Percentiles rank a stretch among this genome's conserved stretches.
These are phyloP conservation scores for Dendrocopos noguchii DNA, from an alignment of 2,113 vertebrate species.

Conservation along the genomic window DNA sequence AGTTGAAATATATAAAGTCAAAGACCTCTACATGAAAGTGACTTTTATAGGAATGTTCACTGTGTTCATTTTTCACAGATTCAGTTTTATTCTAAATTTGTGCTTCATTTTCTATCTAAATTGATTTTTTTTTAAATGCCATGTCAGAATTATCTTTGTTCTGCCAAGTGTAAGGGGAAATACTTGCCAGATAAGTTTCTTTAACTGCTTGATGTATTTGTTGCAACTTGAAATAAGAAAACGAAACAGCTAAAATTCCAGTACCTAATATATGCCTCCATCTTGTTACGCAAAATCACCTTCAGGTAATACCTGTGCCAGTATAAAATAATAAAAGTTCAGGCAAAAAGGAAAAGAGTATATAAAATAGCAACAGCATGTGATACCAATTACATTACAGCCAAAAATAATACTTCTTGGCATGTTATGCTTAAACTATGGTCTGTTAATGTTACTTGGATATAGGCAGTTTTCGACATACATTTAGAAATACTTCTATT, in stretches of 20 bases:
- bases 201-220: background rate
- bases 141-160: background rate
- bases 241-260: background rate
- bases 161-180: background rate
- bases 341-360: background rate
- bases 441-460: slow-evolving; percentile 38
- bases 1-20: background rate
- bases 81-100: background rate
- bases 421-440: background rate
- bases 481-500: slow-evolving; percentile 65
- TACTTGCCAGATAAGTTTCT: background rate
- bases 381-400: slow-evolving; percentile 44
- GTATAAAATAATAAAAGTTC: slow-evolving; percentile 15
- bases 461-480: slow-evolving; percentile 55
- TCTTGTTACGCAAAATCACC: slow-evolving; percentile 13
- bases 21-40: background rate
- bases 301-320: slow-evolving; percentile 20
- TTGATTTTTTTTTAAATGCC: background rate
- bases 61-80: background rate
- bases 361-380: slow-evolving; percentile 33
- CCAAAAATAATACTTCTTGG: slow-evolving; percentile 56
- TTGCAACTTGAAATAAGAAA: background rate
- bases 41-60: background rate
- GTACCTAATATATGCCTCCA: background rate
- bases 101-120: background rate